Percentiles rank a stretch among this genome's conserved stretches.
These are phyloP conservation scores for Andrena marginata DNA, from an alignment of 2,888 invertebrate genomes.

Conservation along the genomic window DNA sequence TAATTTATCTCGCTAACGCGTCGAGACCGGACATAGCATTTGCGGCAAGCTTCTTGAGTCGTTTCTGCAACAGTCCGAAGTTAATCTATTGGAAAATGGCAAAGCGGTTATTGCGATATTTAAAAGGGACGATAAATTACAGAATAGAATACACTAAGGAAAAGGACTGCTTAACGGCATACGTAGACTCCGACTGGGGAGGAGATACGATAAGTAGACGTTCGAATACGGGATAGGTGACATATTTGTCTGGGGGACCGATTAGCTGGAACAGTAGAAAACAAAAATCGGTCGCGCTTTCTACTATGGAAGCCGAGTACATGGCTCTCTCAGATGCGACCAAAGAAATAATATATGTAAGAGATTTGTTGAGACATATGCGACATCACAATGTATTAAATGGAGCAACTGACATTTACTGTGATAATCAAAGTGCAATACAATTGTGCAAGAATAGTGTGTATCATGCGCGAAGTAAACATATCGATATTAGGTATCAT, in stretches of 20 bases:
- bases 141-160: conserved; percentile 26
- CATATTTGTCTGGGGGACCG: too few relatives aligned
- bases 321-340: too few relatives aligned
- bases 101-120: conserved; percentile 35
- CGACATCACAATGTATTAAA: neutral
- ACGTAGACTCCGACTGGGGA: conserved; percentile 26
- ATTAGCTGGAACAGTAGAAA: too few relatives aligned
- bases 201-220: neutral
- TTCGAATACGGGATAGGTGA: conserved; percentile 10
- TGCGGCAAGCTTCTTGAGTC: conserved; percentile 26
- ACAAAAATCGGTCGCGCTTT: too few relatives aligned
- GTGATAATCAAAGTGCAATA: conserved; percentile 35
- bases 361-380: neutral
- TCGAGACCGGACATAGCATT: too few relatives aligned
- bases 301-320: too few relatives aligned
- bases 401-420: conserved; percentile 5
- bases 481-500: conserved; percentile 34
- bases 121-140: conserved; percentile 27
- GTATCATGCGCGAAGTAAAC: conserved; percentile 19
- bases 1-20: conserved; percentile 1
- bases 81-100: conserved; percentile 43
- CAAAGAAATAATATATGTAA: too few relatives aligned
- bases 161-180: conserved; percentile 24
- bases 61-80: conserved; percentile 30
- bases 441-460: conserved; percentile 18